phyloP scores from a whole-genome alignment of 2,113 vertebrate genomes.

The Chlorocebus sabaeus region DNA sequence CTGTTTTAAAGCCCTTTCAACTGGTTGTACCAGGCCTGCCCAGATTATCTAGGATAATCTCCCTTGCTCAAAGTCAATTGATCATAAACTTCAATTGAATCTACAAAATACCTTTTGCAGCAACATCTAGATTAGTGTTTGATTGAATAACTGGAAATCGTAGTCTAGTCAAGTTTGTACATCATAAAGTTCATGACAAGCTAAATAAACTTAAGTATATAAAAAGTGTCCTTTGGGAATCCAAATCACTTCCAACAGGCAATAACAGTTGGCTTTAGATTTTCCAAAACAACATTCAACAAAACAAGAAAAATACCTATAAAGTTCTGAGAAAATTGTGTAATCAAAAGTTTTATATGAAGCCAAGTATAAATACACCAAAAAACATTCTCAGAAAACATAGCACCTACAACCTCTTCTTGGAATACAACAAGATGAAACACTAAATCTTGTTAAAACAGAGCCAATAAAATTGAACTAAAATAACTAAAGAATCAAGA shows the following conservation, averaged over 20 bases:
- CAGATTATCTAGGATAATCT: neutral
- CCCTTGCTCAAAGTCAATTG: neutral
- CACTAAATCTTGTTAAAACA: neutral
- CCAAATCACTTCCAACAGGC: neutral
- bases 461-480: neutral
- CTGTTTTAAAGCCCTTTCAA: neutral
- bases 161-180: neutral
- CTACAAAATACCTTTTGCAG: neutral
- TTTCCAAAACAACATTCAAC: neutral
- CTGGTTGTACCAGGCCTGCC: neutral
- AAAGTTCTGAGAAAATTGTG: neutral
- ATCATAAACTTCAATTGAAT: neutral
- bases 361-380: neutral
- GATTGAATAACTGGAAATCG: neutral
- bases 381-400: neutral
- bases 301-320: neutral
- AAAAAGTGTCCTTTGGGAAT: neutral
- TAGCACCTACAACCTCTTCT: neutral
- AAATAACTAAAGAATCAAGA: conserved; percentile 7
- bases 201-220: neutral
- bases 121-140: neutral
- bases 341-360: neutral
- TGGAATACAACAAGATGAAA: neutral
- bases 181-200: neutral
- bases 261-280: neutral